These are phyloP conservation scores for Pogonomyrmex barbatus DNA, from an alignment of 1,140 invertebrate genomes.

Conservation along the genomic window DNA sequence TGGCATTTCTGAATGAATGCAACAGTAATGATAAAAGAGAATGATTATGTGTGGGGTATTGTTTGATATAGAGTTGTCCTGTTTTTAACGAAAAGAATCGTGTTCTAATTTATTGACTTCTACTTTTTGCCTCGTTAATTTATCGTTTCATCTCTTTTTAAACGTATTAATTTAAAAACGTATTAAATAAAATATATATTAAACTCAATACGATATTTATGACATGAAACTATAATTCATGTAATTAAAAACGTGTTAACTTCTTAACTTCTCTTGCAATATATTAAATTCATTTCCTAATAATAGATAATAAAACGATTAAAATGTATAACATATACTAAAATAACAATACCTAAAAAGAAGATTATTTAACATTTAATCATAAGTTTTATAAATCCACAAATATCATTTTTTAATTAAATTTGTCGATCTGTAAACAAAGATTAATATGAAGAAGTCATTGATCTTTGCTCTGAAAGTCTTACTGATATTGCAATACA, in stretches of 20 bases:
- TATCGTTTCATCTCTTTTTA: not conserved
- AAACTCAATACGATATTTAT: not conserved
- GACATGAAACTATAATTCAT: not conserved
- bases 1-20: constrained; percentile 29
- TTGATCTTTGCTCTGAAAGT: constrained; percentile 15
- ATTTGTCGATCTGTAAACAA: not conserved
- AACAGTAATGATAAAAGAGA: not conserved
- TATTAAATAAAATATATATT: constrained; percentile 10
- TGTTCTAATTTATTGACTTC: constrained; percentile 10
- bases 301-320: not conserved
- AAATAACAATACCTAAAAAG: not conserved
- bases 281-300: constrained; percentile 6
- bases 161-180: not conserved
- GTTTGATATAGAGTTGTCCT: constrained; percentile 15
- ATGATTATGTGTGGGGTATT: not conserved
- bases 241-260: not conserved
- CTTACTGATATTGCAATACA: not conserved
- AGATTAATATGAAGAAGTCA: not conserved
- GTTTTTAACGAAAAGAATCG: constrained; percentile 9
- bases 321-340: not conserved
- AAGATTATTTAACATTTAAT: not conserved
- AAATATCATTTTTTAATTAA: not conserved
- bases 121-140: not conserved
- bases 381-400: not conserved
- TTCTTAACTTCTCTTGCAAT: not conserved